Base-by-base conservation (phyloP, 2,113 vertebrate genomes). In the Rhegmatorhina hoffmannsi region DNA sequence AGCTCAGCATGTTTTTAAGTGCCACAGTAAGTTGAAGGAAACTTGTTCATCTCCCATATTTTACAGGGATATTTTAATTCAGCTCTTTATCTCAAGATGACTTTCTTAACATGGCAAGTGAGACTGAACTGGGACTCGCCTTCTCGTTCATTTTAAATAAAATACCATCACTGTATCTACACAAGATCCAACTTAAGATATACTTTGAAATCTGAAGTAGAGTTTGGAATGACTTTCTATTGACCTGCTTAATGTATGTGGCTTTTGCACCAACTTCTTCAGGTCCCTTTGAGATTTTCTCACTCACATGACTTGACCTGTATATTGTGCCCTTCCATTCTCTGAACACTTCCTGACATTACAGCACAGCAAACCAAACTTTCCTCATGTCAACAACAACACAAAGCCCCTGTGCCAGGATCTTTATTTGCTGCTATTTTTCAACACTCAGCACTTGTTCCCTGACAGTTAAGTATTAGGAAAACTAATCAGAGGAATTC, bases 1-100 rank as follows among this genome's bases (percentile, higher is more conserved):
- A 94, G 53, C 80, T 92, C 95, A 86, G 83, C 69, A 62, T 34
- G 56, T 94, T 95, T 88, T 88, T 33, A 94, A 86, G 38, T 4
- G 36, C 64, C 33, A 67, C 26, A 25, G 31, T 21, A 87, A 92
- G 62, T 43, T 84, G 62, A 75, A 87, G 62, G 43, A 53, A 92
- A 89, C 36, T 67, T 83, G 84, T 1, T 95, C 13, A 40, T 60
- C 53, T 93, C 31, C 31, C 52, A 44, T 44, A 52, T 63, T 89
- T 74, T 69, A 70, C 0, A 64, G 23, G 55, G 89, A 60, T 43
- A 68, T 6, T 52, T 84, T 56, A 43, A 75, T 72, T 91, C 49
- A 91, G 62, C 36, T 72, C 11, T 46, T 11, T 69, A 68, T 69
- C 80, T 67, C 29, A 70, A 25, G 36, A 88, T n/a, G 0, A 44